phyloP scores from a whole-genome alignment of 2,888 invertebrate genomes.

The Orthonevra nobilis region DNA sequence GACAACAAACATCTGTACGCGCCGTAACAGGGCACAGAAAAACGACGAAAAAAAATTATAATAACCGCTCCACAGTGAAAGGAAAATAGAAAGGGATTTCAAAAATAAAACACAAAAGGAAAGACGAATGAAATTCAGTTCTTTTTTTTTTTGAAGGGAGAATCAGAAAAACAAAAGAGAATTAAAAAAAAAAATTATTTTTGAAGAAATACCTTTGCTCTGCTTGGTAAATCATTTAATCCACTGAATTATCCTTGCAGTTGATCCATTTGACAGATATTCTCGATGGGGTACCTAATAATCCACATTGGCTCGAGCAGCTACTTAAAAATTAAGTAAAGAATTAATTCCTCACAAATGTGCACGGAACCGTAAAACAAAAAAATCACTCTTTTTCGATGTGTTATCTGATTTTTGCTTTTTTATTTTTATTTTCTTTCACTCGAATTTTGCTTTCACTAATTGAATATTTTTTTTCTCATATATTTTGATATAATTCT shows the following conservation, averaged over 20 bases:
- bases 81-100: slow-evolving; percentile 59
- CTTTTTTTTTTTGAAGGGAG: slow-evolving; percentile 36
- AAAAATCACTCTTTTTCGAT: background rate
- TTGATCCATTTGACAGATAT: slow-evolving; percentile 43
- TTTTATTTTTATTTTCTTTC: background rate
- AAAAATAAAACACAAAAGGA: slow-evolving; percentile 48
- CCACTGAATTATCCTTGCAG: slow-evolving; percentile 65
- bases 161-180: slow-evolving; percentile 39
- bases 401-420: slow-evolving; percentile 4
- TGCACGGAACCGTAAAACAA: too few species aligned
- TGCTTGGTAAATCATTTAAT: slow-evolving; percentile 70
- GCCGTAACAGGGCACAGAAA: slow-evolving; percentile 43
- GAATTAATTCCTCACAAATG: too few species aligned
- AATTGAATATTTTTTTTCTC: slow-evolving; percentile 22
- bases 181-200: background rate
- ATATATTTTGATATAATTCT: slow-evolving; percentile 16
- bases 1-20: slow-evolving; percentile 67
- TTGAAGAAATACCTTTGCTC: slow-evolving; percentile 65
- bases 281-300: slow-evolving; percentile 68
- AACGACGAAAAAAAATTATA: slow-evolving; percentile 8
- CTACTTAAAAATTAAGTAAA: too few species aligned
- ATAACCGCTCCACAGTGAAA: too few species aligned
- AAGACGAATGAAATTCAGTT: slow-evolving; percentile 11
- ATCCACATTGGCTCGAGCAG: slow-evolving; percentile 60
- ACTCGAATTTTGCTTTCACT: slow-evolving; percentile 40